These are phyloP conservation scores for Glaucomys volans DNA, from an alignment of 2,113 vertebrate genomes.

Conservation along the genomic window DNA sequence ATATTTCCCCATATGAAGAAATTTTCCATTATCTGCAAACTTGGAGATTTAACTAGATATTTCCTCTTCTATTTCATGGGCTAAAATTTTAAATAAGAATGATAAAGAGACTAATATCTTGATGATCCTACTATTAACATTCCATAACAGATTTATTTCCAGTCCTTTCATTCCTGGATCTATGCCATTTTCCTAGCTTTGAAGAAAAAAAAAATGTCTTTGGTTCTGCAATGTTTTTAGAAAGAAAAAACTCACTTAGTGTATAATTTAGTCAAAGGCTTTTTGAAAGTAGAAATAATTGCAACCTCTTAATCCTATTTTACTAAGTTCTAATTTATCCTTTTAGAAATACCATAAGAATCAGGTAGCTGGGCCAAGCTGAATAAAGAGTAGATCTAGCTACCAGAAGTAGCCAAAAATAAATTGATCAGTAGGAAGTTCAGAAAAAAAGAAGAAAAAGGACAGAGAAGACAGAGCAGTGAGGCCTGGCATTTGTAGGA, in stretches of 20 bases:
- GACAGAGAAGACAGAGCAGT: background rate
- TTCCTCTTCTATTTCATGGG: conserved; percentile 30
- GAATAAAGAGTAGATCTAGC: background rate
- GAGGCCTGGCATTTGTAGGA: background rate
- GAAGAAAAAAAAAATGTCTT: conserved; percentile 30
- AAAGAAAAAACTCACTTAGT: background rate
- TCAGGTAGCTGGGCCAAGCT: background rate
- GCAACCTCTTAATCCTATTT: conserved; percentile 57
- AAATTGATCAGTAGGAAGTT: background rate
- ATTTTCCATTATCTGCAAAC: background rate
- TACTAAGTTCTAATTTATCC: conserved; percentile 49
- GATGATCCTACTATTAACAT: conserved; percentile 39
- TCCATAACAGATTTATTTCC: conserved; percentile 58
- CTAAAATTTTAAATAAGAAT: conserved; percentile 26
- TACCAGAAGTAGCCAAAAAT: background rate
- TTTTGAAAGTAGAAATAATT: conserved; percentile 70
- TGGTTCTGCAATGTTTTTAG: conserved; percentile 49
- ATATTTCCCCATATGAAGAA: background rate
- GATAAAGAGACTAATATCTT: background rate
- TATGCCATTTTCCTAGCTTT: background rate
- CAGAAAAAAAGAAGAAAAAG: background rate
- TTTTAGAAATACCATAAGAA: conserved; percentile 41
- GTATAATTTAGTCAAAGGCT: conserved; percentile 63
- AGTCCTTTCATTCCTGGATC: conserved; percentile 21
- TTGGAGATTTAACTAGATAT: background rate